phyloP scores from a whole-genome alignment of 2,113 vertebrate genomes.

The Octodon degus region DNA sequence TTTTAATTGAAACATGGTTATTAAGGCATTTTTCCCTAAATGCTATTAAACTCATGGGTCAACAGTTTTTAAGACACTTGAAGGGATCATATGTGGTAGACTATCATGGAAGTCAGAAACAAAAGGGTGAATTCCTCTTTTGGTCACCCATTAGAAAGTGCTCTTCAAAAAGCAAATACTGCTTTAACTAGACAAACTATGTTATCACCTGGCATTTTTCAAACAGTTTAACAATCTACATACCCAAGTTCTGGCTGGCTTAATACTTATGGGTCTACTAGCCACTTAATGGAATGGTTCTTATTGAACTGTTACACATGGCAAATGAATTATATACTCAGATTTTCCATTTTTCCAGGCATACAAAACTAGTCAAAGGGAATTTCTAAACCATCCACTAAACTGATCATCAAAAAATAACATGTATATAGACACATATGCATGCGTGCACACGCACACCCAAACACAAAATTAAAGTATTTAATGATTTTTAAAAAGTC shows the following conservation, averaged over 20 bases:
- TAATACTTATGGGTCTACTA: background rate
- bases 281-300: background rate
- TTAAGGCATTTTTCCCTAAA: slow-evolving; percentile 85
- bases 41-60: slow-evolving; percentile 63
- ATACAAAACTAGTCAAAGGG: slow-evolving; percentile 7
- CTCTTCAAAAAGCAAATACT: slow-evolving; percentile 58
- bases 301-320: background rate
- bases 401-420: background rate
- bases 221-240: slow-evolving; percentile 49
- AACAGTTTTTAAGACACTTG: slow-evolving; percentile 82
- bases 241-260: background rate
- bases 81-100: slow-evolving; percentile 71
- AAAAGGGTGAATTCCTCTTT: slow-evolving; percentile 37
- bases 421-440: background rate
- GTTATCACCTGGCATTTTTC: background rate
- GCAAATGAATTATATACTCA: background rate
- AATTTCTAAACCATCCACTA: slow-evolving; percentile 41
- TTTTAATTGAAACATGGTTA: slow-evolving; percentile 38
- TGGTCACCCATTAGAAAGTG: slow-evolving; percentile 70
- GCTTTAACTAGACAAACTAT: background rate
- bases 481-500: slow-evolving; percentile 6
- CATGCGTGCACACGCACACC: background rate
- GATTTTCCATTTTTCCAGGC: background rate
- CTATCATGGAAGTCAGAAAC: slow-evolving; percentile 79
- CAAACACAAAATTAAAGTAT: background rate